Evolutionary conservation across 2,888 invertebrate species (phyloP).

Genomic region (Morpho achilles): DNA sequence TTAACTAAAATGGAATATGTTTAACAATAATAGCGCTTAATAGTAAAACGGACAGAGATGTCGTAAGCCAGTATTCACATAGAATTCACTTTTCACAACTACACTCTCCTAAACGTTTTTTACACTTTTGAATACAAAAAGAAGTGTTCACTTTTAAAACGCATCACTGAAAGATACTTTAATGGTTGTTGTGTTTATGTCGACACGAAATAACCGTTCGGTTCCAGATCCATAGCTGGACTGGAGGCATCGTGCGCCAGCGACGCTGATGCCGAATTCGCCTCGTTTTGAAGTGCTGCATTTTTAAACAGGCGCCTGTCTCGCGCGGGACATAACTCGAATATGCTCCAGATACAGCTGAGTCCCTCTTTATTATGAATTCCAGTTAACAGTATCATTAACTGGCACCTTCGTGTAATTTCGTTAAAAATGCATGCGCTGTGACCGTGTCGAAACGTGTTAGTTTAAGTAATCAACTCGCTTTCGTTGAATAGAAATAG

Average conservation of each 20-base stretch:
- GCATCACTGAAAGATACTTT: background rate
- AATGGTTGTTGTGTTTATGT: background rate
- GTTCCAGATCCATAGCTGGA: conserved; percentile 53
- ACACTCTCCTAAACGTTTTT: background rate
- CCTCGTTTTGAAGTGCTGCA: conserved; percentile 73
- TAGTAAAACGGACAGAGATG: background rate
- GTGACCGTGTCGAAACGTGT: conserved; percentile 13
- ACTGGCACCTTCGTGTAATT: conserved; percentile 69
- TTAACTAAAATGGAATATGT: conserved; percentile 25
- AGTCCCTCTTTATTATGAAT: conserved; percentile 69
- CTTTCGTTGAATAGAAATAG: background rate
- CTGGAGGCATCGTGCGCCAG: conserved; percentile 66
- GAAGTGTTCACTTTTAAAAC: background rate
- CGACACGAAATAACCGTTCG: conserved; percentile 36
- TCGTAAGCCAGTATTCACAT: background rate
- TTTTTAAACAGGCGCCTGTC: conserved; percentile 74
- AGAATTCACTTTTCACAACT: background rate
- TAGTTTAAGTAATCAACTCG: conserved; percentile 26
- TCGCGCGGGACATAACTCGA: conserved; percentile 77
- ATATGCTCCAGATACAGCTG: conserved; percentile 69
- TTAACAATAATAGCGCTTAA: background rate
- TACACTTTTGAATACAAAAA: background rate
- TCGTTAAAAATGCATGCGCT: conserved; percentile 62
- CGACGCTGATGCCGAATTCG: conserved; percentile 64
- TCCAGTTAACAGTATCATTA: conserved; percentile 77